Conservation (phyloP, 2,888 invertebrate genomes). For the Apeira syringaria region DNA sequence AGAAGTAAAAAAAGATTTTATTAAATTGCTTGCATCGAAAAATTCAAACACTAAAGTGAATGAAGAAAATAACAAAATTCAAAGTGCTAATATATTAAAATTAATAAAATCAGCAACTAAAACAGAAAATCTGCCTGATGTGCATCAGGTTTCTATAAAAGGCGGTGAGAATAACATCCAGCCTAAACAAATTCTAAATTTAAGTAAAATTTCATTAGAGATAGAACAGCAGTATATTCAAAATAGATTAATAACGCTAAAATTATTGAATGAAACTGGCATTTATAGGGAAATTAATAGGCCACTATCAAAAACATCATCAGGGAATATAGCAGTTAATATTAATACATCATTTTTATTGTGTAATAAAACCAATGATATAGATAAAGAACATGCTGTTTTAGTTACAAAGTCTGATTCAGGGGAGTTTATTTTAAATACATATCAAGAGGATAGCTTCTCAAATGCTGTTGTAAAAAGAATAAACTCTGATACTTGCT, state of each 20-base stretch:
- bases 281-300: conserved; percentile 25
- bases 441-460: conserved; percentile 15
- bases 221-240: conserved; percentile 20
- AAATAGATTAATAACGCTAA: conserved; percentile 20
- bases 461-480: conserved; percentile 41
- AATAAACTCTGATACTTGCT: conserved; percentile 35
- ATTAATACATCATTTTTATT: conserved; percentile 26
- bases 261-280: conserved; percentile 33
- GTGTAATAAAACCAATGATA: conserved; percentile 26
- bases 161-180: neutral
- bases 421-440: conserved; percentile 32
- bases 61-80: neutral
- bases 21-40: conserved; percentile 23
- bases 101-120: neutral
- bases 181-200: neutral
- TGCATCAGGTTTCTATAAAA: neutral
- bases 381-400: conserved; percentile 34
- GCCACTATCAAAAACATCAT: conserved; percentile 35
- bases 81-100: neutral
- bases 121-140: neutral
- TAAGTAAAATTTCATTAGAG: conserved; percentile 2
- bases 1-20: conserved; percentile 34
- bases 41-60: conserved; percentile 4
- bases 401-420: conserved; percentile 33
- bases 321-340: conserved; percentile 40